These are phyloP conservation scores for Chironex yamaguchii DNA, from an alignment of 30 jellyfish, hydroid and myxozoan species.

Conservation along the genomic window DNA sequence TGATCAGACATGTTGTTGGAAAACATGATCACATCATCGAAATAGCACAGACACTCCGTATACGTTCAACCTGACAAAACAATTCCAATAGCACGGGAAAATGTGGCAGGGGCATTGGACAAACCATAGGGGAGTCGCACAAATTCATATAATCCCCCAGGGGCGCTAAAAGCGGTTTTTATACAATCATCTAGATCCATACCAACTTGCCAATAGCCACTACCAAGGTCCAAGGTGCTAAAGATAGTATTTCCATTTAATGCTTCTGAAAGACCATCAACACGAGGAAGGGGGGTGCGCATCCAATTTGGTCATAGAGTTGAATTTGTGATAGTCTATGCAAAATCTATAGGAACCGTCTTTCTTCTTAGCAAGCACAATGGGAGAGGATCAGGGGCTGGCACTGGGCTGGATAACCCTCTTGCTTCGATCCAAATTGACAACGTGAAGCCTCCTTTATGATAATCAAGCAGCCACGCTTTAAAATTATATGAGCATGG, in stretches of 20 bases:
- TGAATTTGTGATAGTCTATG: constrained; percentile 8
- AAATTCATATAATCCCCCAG: constrained; percentile 37
- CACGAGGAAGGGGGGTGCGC: constrained; percentile 64
- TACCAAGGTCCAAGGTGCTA: constrained; percentile 56
- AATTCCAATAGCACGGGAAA: constrained; percentile 43
- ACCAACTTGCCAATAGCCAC: constrained; percentile 61
- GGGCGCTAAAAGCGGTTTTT: constrained; percentile 47
- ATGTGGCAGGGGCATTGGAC: constrained; percentile 47
- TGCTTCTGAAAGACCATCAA: constrained; percentile 20
- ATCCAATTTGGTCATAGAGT: constrained; percentile 48
- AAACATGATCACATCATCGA: constrained; percentile 32
- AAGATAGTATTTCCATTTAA: background rate
- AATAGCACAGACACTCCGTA: constrained; percentile 41
- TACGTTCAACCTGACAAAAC: constrained; percentile 34
- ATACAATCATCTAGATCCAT: constrained; percentile 44
- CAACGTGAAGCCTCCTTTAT: too few relatives aligned
- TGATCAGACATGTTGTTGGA: constrained; percentile 16
- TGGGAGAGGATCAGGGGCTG: constrained; percentile 73
- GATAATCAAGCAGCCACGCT: too few relatives aligned
- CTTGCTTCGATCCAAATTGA: too few relatives aligned
- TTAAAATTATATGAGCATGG: too few relatives aligned
- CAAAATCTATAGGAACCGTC: constrained; percentile 55
- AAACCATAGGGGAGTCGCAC: constrained; percentile 61
- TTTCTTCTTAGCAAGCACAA: constrained; percentile 47
- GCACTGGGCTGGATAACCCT: constrained; percentile 65